A percentile compares a stretch with the other conserved stretches of the same genome.
Conservation (phyloP, 2,797 vertebrate species). For the Octomys mimax region DNA sequence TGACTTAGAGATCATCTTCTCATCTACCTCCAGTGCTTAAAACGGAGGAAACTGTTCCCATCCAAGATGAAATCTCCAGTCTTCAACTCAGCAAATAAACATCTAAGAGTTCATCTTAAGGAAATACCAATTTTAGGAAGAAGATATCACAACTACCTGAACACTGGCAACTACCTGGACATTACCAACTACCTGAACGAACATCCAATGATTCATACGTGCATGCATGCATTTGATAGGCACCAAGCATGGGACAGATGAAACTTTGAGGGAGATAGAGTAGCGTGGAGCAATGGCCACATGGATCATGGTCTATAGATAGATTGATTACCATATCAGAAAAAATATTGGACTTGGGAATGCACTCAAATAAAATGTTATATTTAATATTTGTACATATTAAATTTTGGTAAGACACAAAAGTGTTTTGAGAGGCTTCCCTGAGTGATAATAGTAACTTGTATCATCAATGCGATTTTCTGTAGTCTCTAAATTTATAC, state of each 20-base stretch:
- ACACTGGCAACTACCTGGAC: conserved; percentile 25
- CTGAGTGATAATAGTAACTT: neutral
- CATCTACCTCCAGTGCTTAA: neutral
- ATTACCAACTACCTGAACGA: conserved; percentile 46
- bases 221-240: neutral
- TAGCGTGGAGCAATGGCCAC: neutral
- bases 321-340: neutral
- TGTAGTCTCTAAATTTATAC: conserved; percentile 11
- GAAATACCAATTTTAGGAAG: neutral
- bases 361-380: conserved; percentile 1
- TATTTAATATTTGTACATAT: neutral
- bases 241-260: neutral
- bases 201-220: neutral
- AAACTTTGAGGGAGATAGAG: neutral
- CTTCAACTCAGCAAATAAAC: neutral
- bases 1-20: neutral
- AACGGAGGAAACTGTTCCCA: neutral
- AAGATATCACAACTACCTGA: conserved; percentile 29
- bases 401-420: conserved; percentile 16
- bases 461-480: neutral
- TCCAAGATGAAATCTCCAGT: neutral
- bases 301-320: neutral
- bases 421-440: neutral
- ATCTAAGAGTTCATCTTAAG: conserved; percentile 35
- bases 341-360: conserved; percentile 3